Base-by-base conservation (phyloP, 2,888 invertebrate species). In the Ceratothoa steindachneri region DNA sequence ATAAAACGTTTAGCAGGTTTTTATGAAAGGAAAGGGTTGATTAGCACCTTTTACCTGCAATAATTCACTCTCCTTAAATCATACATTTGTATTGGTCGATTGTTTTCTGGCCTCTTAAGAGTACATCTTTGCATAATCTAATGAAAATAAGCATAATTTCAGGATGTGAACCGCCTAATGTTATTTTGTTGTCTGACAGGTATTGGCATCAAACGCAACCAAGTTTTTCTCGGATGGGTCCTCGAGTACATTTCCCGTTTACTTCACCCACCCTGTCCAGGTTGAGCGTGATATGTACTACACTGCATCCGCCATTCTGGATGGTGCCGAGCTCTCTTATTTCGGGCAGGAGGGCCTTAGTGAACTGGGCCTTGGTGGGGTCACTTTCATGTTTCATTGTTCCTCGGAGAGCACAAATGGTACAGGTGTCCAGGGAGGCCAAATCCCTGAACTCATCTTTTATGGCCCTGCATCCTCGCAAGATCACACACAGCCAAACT, bases 341-440 rank as follows among this genome's bases (percentile, higher is more conserved):
- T 97, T 97, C 84, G 97, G 97, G 4, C 97, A 97, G 85, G 97
- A 97, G 85, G 97, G 97, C 27, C 89, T 96, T 88, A 93, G 94
- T 82, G 97, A 97, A 85, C 93, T 96, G 60, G 91, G 91, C 72
- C 92, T 93, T 84, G 95, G 95, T 2, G 92, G 91, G 83, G 95
- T 97, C 73, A 95, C 93, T 80, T 97, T 97, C 86, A 96, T 96
- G 86, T 97, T 97, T 86, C 96, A 97, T 85, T 96, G 96, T 85
- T 96, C 95, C 70, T 93, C 95, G 4, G 97, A 97, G 84, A 95
- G 95, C 86, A 97, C 97, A 72, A 97, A 97, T 83, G 97, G 97
- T 67, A 97, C 97, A 0, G 96, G 96, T 7, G 96, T 97, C 7
- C 96, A 97, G 85, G 97, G 97, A 66, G 97, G 97, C 55, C 97